Percentiles rank a stretch among this genome's conserved stretches.
These are phyloP conservation scores for Chunga burmeisteri DNA, from an alignment of 2,113 vertebrate genomes.

Conservation along the genomic window DNA sequence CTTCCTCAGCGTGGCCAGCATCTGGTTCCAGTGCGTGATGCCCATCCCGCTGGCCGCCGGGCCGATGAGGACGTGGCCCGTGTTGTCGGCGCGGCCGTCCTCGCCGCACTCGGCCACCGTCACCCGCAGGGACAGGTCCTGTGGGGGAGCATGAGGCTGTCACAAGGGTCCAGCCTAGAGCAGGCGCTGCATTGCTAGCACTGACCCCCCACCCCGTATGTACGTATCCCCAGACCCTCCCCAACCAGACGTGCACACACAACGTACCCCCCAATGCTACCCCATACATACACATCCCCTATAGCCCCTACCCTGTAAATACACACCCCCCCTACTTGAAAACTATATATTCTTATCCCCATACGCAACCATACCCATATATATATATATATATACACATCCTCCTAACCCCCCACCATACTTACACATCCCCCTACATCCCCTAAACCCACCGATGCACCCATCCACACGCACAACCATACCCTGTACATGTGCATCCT, in stretches of 20 bases:
- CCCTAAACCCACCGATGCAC: not conserved
- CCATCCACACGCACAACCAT: fast-evolving
- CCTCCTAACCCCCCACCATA: fast-evolving
- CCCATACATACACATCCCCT: fast-evolving
- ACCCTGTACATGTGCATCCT: too few species aligned
- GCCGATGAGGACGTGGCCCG: slow-evolving; percentile 95
- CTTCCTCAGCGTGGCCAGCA: slow-evolving; percentile 93
- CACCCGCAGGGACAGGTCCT: slow-evolving; percentile 95
- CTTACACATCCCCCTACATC: too few species aligned
- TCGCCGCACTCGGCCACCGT: slow-evolving; percentile 91
- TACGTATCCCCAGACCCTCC: fast-evolving
- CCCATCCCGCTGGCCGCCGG: slow-evolving; percentile 91
- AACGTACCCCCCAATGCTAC: fast-evolving
- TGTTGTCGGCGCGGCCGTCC: slow-evolving; percentile 87
- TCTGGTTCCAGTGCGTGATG: slow-evolving; percentile 99
- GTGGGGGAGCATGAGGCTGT: not conserved
- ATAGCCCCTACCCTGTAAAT: fast-evolving
- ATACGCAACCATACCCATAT: not conserved
- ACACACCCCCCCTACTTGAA: fast-evolving
- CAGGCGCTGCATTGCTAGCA: fast-evolving
- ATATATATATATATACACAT: not conserved
- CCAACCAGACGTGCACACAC: fast-evolving
- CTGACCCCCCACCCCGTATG: fast-evolving
- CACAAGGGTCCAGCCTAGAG: fast-evolving
- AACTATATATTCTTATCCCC: not conserved